Evolutionary conservation across 1,140 invertebrate species (phyloP).

Genomic region (Ostrea denselamellosa): DNA sequence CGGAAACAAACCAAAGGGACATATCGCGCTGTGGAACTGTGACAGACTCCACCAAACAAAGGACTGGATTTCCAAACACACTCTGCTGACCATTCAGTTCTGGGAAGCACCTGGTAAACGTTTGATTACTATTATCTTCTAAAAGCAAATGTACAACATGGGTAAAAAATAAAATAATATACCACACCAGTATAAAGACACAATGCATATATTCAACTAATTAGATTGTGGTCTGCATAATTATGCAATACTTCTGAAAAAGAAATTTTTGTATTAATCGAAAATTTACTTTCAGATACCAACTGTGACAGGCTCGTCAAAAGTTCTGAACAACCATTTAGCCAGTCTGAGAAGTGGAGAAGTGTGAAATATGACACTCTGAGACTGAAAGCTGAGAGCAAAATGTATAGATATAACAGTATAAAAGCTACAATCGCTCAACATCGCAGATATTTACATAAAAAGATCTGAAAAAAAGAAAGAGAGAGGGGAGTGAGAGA

Average conservation of each 20-base stretch:
- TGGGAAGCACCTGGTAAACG: conserved; percentile 75
- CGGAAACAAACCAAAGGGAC: conserved; percentile 70
- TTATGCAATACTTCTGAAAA: too few species aligned
- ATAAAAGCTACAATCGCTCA: not conserved
- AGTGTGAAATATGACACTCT: not conserved
- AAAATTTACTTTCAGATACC: not conserved
- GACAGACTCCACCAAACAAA: conserved; percentile 73
- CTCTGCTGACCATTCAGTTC: conserved; percentile 74
- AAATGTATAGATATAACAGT: not conserved
- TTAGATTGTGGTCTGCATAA: not conserved
- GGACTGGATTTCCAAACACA: conserved; percentile 73
- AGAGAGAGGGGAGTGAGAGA: not conserved
- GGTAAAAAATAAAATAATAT: not conserved
- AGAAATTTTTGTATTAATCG: not conserved
- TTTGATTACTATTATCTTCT: not conserved
- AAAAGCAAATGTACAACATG: not conserved
- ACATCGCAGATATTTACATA: not conserved
- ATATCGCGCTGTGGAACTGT: conserved; percentile 77
- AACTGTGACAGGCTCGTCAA: not conserved
- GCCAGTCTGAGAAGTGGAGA: not conserved
- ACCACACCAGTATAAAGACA: not conserved
- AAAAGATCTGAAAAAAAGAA: not conserved
- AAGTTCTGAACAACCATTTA: not conserved
- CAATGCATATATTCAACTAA: not conserved
- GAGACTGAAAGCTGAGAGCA: conserved; percentile 1